Evolutionary conservation across 1,140 invertebrate genomes (phyloP).

Genomic region (Neoseiulus cucumeris): DNA sequence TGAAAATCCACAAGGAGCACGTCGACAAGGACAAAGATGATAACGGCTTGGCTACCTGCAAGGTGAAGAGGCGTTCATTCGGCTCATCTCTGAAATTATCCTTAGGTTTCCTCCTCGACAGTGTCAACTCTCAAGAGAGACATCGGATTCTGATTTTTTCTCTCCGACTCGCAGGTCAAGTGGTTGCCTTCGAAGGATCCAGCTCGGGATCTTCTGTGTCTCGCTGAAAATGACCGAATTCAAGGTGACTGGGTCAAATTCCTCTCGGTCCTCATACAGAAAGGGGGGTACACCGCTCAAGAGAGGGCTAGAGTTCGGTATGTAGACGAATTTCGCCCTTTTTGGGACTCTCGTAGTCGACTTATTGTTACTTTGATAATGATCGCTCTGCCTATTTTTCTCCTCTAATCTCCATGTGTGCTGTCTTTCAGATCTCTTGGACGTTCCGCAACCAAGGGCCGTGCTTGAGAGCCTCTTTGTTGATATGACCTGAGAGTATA

Average conservation of each 20-base stretch:
- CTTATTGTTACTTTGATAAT: not conserved
- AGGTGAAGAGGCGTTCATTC: slow-evolving; percentile 11
- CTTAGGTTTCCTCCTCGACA: too few species aligned
- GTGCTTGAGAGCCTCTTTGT: too few species aligned
- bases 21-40: slow-evolving; percentile 48
- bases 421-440: too few species aligned
- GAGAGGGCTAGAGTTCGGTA: not conserved
- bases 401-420: too few species aligned
- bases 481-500: too few species aligned
- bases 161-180: slow-evolving; percentile 2
- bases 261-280: not conserved
- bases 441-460: too few species aligned
- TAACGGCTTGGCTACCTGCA: not conserved
- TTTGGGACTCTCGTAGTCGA: not conserved
- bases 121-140: too few species aligned
- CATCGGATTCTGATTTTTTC: too few species aligned
- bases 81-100: too few species aligned
- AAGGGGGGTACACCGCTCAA: not conserved
- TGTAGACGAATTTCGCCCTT: not conserved
- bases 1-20: slow-evolving; percentile 92
- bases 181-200: not conserved
- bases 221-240: slow-evolving; percentile 9
- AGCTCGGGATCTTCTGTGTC: not conserved
- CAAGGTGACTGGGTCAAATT: not conserved
- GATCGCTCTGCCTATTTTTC: too few species aligned